A percentile compares a stretch with the other conserved stretches of the same genome.
These are phyloP conservation scores for Nansenia antarctica DNA, from an alignment of 2,113 vertebrate species.

Conservation along the genomic window DNA sequence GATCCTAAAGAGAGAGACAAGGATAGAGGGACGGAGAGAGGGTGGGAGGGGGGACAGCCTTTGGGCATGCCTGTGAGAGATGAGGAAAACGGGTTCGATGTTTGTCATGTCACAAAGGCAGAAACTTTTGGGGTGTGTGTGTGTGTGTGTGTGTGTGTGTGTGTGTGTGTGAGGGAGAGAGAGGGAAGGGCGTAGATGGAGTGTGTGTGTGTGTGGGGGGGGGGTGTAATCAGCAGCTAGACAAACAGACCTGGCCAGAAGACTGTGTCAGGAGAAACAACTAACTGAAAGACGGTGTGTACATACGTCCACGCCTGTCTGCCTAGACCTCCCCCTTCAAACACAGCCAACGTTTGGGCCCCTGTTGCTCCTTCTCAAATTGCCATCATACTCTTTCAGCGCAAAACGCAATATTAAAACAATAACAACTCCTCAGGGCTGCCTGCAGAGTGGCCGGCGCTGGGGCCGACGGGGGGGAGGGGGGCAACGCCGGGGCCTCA, in stretches of 20 bases:
- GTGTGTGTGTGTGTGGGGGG: constrained; percentile 11
- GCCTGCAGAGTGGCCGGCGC: constrained; percentile 23
- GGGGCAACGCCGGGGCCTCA: constrained; percentile 35
- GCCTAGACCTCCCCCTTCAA: background rate
- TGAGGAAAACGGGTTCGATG: constrained; percentile 38
- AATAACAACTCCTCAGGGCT: constrained; percentile 39
- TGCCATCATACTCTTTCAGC: constrained; percentile 49
- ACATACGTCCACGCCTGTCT: too few relatives aligned
- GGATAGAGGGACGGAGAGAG: background rate
- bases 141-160: constrained; percentile 10
- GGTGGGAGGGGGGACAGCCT: constrained; percentile 47
- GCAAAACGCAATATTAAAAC: constrained; percentile 48
- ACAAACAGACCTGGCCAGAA: constrained; percentile 58
- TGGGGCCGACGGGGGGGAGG: too few relatives aligned
- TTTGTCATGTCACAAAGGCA: constrained; percentile 35
- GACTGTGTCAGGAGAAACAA: constrained; percentile 27
- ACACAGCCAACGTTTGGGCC: constrained; percentile 29
- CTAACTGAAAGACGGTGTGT: too few relatives aligned
- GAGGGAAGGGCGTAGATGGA: background rate
- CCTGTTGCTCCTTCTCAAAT: constrained; percentile 39
- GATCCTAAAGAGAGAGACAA: background rate
- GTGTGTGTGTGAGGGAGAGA: constrained; percentile 12
- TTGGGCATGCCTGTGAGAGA: constrained; percentile 32
- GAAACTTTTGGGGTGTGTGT: constrained; percentile 9
- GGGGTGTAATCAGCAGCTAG: constrained; percentile 53